A percentile compares a stretch with the other conserved stretches of the same genome.
Conservation (phyloP, 2,888 invertebrate genomes). For the Dasysyrphus tricinctus region DNA sequence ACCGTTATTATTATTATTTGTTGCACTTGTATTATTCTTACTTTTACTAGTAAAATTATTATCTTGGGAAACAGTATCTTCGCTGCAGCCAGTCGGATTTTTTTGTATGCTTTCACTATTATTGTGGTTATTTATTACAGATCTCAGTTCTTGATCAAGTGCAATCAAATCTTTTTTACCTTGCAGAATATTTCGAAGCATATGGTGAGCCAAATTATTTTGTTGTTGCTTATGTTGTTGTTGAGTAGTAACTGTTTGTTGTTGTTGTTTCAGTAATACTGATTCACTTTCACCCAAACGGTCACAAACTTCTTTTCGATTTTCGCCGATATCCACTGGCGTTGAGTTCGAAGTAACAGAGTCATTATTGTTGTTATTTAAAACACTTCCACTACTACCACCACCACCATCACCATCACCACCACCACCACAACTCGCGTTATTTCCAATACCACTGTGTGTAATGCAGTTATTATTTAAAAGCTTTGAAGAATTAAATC, state of each 20-base stretch:
- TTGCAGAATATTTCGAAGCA: slow-evolving; percentile 95
- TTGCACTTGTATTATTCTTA: slow-evolving; percentile 77
- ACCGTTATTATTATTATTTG: slow-evolving; percentile 82
- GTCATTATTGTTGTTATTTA: slow-evolving; percentile 76
- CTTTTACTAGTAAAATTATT: slow-evolving; percentile 81
- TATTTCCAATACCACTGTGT: slow-evolving; percentile 73
- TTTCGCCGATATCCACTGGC: slow-evolving; percentile 29
- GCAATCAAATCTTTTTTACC: slow-evolving; percentile 93
- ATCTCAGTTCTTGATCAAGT: slow-evolving; percentile 88
- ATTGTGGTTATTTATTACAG: slow-evolving; percentile 83
- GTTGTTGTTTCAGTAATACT: slow-evolving; percentile 76
- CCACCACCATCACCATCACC: slow-evolving; percentile 49
- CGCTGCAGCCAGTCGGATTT: slow-evolving; percentile 42
- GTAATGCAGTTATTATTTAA: slow-evolving; percentile 76
- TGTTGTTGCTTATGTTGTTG: slow-evolving; percentile 80
- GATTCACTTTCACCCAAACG: slow-evolving; percentile 84
- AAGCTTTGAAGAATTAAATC: slow-evolving; percentile 78
- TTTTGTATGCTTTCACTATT: slow-evolving; percentile 76
- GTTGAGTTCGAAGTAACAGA: slow-evolving; percentile 47
- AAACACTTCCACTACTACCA: slow-evolving; percentile 31
- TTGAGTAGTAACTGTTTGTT: slow-evolving; percentile 73
- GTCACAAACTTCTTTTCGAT: slow-evolving; percentile 78
- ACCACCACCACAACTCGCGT: slow-evolving; percentile 35
- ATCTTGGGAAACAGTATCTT: slow-evolving; percentile 81
- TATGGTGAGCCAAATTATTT: slow-evolving; percentile 89